Percentiles rank a stretch among this genome's conserved stretches.
Evolutionary conservation across 2,113 vertebrate species (phyloP).

Genomic region (Corythaixoides concolor): DNA sequence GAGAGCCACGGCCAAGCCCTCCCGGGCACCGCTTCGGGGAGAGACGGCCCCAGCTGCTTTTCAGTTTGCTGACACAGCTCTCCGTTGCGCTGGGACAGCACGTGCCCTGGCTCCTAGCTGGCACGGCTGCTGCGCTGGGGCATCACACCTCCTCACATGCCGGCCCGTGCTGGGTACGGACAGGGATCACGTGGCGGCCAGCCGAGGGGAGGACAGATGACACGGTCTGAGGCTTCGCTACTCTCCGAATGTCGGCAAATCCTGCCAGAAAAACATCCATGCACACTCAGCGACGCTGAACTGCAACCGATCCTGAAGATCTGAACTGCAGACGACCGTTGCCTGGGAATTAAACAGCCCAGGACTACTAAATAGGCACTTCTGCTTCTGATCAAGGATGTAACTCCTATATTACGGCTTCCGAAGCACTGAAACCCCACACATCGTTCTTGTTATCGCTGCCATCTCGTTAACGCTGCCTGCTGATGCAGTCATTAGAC

Average conservation of each 20-base stretch:
- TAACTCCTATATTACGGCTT: neutral
- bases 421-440: neutral
- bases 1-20: neutral
- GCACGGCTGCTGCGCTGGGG: neutral
- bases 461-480: neutral
- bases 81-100: neutral
- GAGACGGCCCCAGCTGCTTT: neutral
- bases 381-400: neutral
- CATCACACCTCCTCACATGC: neutral
- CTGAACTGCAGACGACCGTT: neutral
- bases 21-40: accelerated
- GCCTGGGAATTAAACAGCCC: neutral
- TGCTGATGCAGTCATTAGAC: neutral
- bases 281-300: neutral
- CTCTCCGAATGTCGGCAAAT: neutral
- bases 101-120: neutral
- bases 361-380: neutral
- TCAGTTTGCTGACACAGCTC: neutral
- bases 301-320: neutral
- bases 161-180: neutral
- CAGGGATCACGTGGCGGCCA: accelerated
- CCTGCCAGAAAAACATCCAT: neutral
- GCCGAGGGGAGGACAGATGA: neutral
- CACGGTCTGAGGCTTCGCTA: neutral
- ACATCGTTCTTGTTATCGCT: neutral